Conservation (phyloP, 1,140 invertebrate species). For the Latrodectus geometricus region DNA sequence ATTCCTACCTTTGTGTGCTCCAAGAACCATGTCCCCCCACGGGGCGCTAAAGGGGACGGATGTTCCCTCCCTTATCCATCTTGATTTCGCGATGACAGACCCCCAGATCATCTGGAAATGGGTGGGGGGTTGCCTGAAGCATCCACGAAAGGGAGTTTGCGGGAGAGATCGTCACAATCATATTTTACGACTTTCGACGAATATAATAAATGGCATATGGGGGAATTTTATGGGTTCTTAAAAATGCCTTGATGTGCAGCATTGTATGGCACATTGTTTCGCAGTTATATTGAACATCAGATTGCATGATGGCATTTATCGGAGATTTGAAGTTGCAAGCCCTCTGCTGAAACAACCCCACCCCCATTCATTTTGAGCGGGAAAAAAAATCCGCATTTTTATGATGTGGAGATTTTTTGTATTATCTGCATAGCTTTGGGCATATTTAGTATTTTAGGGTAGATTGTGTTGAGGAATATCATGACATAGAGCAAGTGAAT, state of each 20-base stretch:
- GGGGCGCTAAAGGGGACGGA: conserved; percentile 23
- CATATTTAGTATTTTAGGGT: no score
- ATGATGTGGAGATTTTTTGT: no score
- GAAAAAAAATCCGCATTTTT: no score
- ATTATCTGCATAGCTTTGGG: no score
- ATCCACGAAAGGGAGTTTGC: background rate
- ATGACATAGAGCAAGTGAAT: no score
- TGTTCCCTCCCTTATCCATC: conserved; percentile 40
- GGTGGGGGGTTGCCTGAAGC: conserved; percentile 14
- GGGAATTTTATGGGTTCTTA: conserved; percentile 54
- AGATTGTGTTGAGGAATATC: no score
- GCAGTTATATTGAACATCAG: conserved; percentile 6
- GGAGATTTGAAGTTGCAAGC: background rate
- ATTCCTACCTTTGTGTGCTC: conserved; percentile 7
- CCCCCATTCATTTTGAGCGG: background rate
- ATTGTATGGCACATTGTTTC: conserved; percentile 47
- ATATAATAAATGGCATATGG: conserved; percentile 54
- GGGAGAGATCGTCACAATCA: conserved; percentile 51
- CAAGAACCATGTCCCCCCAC: background rate
- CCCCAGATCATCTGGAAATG: conserved; percentile 22
- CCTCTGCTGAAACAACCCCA: background rate
- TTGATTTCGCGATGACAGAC: conserved; percentile 57
- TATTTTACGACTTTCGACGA: conserved; percentile 45
- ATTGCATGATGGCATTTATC: background rate
- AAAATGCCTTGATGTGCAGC: conserved; percentile 42